Percentiles rank a stretch among this genome's conserved stretches.
Conservation (phyloP, 2,797 vertebrate species). For the Helarctos malayanus region DNA sequence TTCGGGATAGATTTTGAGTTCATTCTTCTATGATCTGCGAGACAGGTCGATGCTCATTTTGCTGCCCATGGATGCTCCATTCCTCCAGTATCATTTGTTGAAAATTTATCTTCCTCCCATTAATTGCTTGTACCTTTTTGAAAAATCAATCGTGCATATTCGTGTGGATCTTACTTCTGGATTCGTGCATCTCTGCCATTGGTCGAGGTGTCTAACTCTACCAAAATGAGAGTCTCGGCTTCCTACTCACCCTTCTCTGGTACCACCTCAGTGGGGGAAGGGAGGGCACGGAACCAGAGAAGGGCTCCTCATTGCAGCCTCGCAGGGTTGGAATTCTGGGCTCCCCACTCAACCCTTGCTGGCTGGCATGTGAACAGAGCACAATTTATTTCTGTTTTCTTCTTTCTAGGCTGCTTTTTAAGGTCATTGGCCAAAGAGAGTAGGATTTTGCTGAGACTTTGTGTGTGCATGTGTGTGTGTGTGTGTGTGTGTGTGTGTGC, state of each 20-base stretch:
- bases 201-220: background rate
- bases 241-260: background rate
- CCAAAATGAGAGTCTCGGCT: background rate
- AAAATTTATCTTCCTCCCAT: background rate
- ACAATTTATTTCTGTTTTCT: background rate
- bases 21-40: background rate
- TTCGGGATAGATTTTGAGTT: background rate
- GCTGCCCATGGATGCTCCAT: background rate
- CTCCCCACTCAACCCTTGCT: background rate
- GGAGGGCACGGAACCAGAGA: no score
- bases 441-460: background rate
- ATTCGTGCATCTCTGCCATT: background rate
- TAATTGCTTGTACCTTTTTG: background rate
- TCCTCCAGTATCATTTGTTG: background rate
- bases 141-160: background rate
- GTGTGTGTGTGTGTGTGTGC: background rate
- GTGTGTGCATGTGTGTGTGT: background rate
- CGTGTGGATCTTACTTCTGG: background rate
- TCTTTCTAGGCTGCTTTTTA: background rate
- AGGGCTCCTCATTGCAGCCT: background rate
- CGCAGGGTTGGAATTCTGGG: background rate
- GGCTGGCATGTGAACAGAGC: background rate
- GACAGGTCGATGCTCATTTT: background rate
- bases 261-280: background rate
- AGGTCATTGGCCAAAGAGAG: background rate